These are phyloP conservation scores for Lucinisca nassula DNA, from an alignment of 2,888 invertebrate species.

Conservation along the genomic window DNA sequence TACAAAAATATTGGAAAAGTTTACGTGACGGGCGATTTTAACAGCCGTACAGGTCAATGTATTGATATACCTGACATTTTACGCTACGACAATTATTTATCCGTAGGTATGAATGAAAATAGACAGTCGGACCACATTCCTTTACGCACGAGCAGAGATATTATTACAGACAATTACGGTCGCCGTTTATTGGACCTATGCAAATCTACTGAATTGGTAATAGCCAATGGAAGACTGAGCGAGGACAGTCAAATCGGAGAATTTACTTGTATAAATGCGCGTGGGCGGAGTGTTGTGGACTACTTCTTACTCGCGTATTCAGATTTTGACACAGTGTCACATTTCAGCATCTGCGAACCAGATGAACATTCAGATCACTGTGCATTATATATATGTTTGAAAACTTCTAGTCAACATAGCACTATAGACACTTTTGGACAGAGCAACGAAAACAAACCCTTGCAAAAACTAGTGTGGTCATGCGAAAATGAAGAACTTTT, in stretches of 20 bases:
- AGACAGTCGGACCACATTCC: background rate
- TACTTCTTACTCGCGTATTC: background rate
- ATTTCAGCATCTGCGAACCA: background rate
- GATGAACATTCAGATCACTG: background rate
- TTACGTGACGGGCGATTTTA: constrained; percentile 7
- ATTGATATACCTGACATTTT: background rate
- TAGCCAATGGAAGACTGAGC: background rate
- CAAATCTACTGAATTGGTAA: background rate
- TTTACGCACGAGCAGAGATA: background rate
- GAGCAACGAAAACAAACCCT: background rate
- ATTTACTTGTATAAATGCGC: background rate
- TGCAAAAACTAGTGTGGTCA: background rate
- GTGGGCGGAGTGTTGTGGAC: constrained; percentile 15
- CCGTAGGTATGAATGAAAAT: background rate
- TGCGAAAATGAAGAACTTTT: background rate
- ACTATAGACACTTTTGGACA: background rate
- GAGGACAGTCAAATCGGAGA: background rate
- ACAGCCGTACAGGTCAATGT: constrained; percentile 2
- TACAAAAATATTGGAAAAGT: constrained; percentile 5
- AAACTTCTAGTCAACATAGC: background rate
- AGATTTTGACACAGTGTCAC: background rate
- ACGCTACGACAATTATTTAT: background rate
- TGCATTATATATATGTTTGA: background rate
- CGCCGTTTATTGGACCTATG: background rate
- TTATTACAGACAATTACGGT: background rate